Conservation (phyloP, 2,797 vertebrate genomes). For the Karalla daura region DNA sequence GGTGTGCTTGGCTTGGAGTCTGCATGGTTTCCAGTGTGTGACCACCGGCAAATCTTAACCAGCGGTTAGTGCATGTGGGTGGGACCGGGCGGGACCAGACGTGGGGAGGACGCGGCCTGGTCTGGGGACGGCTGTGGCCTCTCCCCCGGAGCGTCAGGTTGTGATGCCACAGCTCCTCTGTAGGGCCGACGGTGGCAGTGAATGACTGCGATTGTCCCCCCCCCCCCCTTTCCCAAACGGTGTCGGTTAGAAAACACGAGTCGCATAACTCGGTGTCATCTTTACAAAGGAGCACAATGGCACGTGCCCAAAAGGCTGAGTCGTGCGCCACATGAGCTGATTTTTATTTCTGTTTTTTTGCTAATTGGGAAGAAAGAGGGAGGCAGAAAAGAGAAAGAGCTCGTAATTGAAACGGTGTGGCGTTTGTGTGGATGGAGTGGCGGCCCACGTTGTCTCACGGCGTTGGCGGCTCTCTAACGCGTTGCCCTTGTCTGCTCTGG, state of each 20-base stretch:
- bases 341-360: too few species aligned
- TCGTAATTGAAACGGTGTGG: conserved; percentile 21
- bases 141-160: neutral
- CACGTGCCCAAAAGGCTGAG: conserved; percentile 19
- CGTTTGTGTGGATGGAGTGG: conserved; percentile 34
- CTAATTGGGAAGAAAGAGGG: too few species aligned
- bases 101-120: too few species aligned
- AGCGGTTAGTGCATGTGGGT: conserved; percentile 34
- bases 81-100: conserved; percentile 15
- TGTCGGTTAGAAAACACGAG: neutral
- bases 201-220: neutral
- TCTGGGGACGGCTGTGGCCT: too few species aligned
- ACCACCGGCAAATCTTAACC: conserved; percentile 24
- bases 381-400: conserved; percentile 17
- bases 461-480: conserved; percentile 10
- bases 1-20: conserved; percentile 42
- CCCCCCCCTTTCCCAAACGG: too few species aligned
- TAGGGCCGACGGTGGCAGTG: conserved; percentile 1
- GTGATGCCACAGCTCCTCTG: neutral
- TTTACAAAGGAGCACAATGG: conserved; percentile 6
- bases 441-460: conserved; percentile 13
- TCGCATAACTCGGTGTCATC: neutral
- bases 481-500: conserved; percentile 10
- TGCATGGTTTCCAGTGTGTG: conserved; percentile 60
- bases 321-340: conserved; percentile 17